Evolutionary conservation across 2,888 invertebrate species (phyloP).

Genomic region (Steinernema carpocapsae): DNA sequence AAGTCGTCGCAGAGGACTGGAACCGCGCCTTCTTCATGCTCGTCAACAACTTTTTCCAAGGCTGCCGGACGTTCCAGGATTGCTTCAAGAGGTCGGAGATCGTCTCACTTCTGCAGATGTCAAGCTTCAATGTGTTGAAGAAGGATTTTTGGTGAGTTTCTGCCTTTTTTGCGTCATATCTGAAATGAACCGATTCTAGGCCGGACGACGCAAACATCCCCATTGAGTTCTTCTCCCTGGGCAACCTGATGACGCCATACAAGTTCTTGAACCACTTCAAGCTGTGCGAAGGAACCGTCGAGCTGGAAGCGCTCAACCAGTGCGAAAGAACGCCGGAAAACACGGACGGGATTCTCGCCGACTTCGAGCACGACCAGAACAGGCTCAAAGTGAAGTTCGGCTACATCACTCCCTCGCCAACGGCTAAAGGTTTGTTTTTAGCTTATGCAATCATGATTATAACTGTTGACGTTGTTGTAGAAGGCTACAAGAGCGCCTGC

Average conservation of each 20-base stretch:
- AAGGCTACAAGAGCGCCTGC: background rate
- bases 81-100: background rate
- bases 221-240: constrained; percentile 5
- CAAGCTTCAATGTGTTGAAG: constrained; percentile 8
- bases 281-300: constrained; percentile 4
- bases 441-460: background rate
- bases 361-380: constrained; percentile 28
- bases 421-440: constrained; percentile 32
- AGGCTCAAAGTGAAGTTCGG: background rate
- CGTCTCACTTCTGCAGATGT: background rate
- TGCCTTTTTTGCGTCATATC: background rate
- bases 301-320: background rate
- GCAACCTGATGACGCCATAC: constrained; percentile 9
- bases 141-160: constrained; percentile 11
- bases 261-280: constrained; percentile 13
- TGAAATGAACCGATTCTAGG: background rate
- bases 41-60: constrained; percentile 4
- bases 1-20: constrained; percentile 1
- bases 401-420: background rate
- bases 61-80: background rate
- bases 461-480: background rate
- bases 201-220: background rate
- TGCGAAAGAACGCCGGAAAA: background rate
- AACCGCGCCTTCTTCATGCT: background rate
- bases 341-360: constrained; percentile 9